Base-by-base conservation (phyloP, 2,888 invertebrate genomes). In the Drosophila ustulata region DNA sequence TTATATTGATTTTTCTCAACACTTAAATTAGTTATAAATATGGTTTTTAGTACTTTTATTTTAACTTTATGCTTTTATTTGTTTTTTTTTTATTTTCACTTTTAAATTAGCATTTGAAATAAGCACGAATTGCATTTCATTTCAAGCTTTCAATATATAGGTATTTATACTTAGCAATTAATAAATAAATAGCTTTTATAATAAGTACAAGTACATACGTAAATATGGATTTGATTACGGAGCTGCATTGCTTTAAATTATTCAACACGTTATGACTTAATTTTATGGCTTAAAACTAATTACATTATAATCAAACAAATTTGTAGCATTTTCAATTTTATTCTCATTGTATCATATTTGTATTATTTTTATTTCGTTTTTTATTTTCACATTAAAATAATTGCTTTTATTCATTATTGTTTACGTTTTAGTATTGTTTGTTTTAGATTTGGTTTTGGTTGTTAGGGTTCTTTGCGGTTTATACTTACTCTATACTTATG, bases 361-460 rank as follows among this genome's bases (percentile, higher is more conserved):
- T 64, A 50, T 65, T 68, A 2, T 43, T 34, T 39, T 59, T 62
- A 55, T 67, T 57, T 55, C 53, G 74, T 75, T 86, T 83, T 80
- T 71, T 75, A 74, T 75, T 89, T 88, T 81, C 82, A 34, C 56
- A 64, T 63, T 88, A 75, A 89, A 90, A 89, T 79, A 90, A 90
- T 90, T 90, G 89, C 89, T 90, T 90, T 82, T 77, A 66, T 66
- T 62, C 37, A 45, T 86, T 86, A 86, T 86, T 86, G 81, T 85
- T 61, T 66, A 75, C 62, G 71, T 78, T 77, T 66, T 41, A 67
- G 45, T 68, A 58, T 25, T 7, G 52, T 62, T 64, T 52, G 52
- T 26, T 52, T 53, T 57, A 28, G 39, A 34, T 56, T 66, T 41
- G 32, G 66, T 51, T 59, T 58, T 39, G 28, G 56, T 51, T 39